These are phyloP conservation scores for Macrotis lagotis DNA, from an alignment of 2,113 vertebrate species.

Conservation along the genomic window DNA sequence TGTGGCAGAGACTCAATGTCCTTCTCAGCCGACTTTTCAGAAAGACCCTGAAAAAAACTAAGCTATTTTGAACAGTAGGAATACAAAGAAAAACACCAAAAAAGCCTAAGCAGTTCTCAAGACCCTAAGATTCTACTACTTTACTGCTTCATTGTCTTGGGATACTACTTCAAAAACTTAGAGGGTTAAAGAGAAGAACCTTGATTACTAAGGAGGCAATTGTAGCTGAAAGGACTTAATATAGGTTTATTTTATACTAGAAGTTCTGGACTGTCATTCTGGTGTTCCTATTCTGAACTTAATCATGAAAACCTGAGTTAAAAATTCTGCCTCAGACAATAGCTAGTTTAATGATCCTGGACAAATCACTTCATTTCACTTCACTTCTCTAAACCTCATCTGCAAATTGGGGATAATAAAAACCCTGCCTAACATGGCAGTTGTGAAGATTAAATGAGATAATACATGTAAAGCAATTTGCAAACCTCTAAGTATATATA, in stretches of 20 bases:
- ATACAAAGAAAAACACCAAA: neutral
- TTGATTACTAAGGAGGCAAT: neutral
- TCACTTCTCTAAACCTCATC: conserved; percentile 9
- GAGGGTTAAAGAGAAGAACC: neutral
- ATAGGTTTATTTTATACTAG: neutral
- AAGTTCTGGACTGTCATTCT: neutral
- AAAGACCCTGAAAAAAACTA: neutral
- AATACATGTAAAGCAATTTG: conserved; percentile 5
- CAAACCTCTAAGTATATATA: neutral
- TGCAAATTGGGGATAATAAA: conserved; percentile 22
- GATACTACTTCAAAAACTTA: neutral
- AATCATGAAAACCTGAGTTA: neutral
- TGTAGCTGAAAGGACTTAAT: neutral
- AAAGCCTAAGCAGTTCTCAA: neutral
- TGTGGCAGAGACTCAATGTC: too few relatives aligned
- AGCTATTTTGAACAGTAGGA: neutral
- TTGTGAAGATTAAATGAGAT: neutral
- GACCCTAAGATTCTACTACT: neutral
- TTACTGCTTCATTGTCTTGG: neutral
- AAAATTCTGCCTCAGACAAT: neutral
- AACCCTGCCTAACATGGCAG: neutral
- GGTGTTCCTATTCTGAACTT: neutral
- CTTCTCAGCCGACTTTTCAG: neutral
- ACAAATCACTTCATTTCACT: neutral
- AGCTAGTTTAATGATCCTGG: neutral